Percentiles rank a stretch among this genome's conserved stretches.
Conservation (phyloP, 2,888 invertebrate genomes). For the Tenthredo notha region DNA sequence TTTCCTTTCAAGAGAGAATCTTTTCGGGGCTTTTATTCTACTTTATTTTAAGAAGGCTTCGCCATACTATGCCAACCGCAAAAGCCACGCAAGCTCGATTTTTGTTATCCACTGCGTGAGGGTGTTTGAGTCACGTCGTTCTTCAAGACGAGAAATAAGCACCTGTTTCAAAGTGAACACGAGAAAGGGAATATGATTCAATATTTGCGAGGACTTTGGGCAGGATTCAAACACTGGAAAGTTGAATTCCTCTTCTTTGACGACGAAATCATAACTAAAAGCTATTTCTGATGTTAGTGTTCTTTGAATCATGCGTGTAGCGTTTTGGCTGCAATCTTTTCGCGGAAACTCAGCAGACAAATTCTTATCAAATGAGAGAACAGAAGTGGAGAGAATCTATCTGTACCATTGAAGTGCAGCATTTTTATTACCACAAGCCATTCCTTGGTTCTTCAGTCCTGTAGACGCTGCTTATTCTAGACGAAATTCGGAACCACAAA, state of each 20-base stretch:
- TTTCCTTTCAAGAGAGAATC: slow-evolving; percentile 48
- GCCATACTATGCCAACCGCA: slow-evolving; percentile 17
- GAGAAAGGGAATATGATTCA: not conserved
- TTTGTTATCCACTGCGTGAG: slow-evolving; percentile 29
- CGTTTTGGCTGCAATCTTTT: not conserved
- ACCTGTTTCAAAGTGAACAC: not conserved
- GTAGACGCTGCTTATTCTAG: not conserved
- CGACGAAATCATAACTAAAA: not conserved
- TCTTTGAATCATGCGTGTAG: not conserved
- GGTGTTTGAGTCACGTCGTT: not conserved
- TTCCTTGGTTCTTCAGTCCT: not conserved
- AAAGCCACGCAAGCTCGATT: slow-evolving; percentile 45
- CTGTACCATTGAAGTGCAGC: not conserved
- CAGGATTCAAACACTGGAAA: not conserved
- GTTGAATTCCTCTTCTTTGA: not conserved
- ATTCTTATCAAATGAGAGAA: not conserved
- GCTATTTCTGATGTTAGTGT: not conserved
- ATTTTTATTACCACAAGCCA: not conserved
- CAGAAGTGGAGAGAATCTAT: not conserved
- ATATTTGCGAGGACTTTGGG: not conserved
- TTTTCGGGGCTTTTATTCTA: slow-evolving; percentile 39
- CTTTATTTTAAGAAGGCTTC: slow-evolving; percentile 46
- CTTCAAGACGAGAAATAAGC: slow-evolving; percentile 10
- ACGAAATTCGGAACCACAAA: not conserved
- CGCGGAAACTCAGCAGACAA: not conserved